Percentiles rank a stretch among this genome's conserved stretches.
phyloP scores from a whole-genome alignment of 2,888 invertebrate species.

The Synergus laeviventris region DNA sequence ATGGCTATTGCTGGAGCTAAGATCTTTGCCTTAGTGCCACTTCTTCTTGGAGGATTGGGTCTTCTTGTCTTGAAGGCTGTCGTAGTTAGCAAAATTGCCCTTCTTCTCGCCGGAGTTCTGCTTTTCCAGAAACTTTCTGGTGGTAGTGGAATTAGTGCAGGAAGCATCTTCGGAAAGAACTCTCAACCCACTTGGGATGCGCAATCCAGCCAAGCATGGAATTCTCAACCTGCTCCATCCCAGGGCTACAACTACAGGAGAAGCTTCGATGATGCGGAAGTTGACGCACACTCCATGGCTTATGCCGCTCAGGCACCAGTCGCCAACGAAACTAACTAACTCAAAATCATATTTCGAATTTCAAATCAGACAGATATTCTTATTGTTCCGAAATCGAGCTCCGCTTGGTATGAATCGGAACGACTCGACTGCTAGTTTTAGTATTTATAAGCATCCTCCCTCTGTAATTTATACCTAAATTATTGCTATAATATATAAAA shows the following conservation, averaged over 20 bases:
- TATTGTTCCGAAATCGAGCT: slow-evolving; percentile 48
- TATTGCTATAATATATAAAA: slow-evolving; percentile 54
- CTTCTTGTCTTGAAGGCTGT: slow-evolving; percentile 87
- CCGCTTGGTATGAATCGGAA: slow-evolving; percentile 35
- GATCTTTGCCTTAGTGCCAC: slow-evolving; percentile 83
- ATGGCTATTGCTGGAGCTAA: slow-evolving; percentile 85
- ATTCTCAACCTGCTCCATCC: slow-evolving; percentile 46
- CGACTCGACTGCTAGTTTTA: slow-evolving; percentile 66
- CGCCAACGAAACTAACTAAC: slow-evolving; percentile 48
- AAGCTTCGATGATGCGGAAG: slow-evolving; percentile 76
- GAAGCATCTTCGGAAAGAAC: slow-evolving; percentile 66
- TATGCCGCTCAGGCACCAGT: slow-evolving; percentile 82
- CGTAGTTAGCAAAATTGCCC: slow-evolving; percentile 87
- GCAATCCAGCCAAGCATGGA: slow-evolving; percentile 38
- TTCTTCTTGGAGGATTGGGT: slow-evolving; percentile 84
- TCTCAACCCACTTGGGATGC: slow-evolving; percentile 55
- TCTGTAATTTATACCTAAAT: slow-evolving; percentile 58
- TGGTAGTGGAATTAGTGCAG: slow-evolving; percentile 74
- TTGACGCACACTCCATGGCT: slow-evolving; percentile 84
- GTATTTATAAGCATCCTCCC: slow-evolving; percentile 60
- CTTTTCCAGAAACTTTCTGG: slow-evolving; percentile 84
- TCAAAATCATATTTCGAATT: slow-evolving; percentile 15
- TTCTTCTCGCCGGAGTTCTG: slow-evolving; percentile 84
- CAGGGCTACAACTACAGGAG: slow-evolving; percentile 73
- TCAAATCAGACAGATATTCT: slow-evolving; percentile 15